Conservation (phyloP, 2,113 vertebrate genomes). For the Chroicocephalus ridibundus region DNA sequence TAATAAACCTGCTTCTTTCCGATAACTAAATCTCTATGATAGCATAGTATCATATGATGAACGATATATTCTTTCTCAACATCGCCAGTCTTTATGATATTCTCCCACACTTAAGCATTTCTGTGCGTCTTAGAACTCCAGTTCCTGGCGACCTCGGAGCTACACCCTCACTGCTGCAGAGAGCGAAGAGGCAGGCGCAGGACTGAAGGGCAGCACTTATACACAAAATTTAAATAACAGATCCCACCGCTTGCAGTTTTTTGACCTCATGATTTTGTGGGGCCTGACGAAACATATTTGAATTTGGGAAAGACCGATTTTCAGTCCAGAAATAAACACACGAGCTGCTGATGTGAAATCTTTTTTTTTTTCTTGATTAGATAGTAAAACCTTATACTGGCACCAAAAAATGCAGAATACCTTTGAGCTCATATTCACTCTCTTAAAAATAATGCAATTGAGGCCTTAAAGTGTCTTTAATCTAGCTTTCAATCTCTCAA, state of each 20-base stretch:
- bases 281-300: not conserved
- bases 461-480: not conserved
- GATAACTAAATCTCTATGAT: not conserved
- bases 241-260: not conserved
- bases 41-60: not conserved
- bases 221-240: not conserved
- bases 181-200: not conserved
- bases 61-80: not conserved
- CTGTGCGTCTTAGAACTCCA: not conserved
- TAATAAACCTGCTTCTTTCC: not conserved
- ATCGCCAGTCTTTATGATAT: not conserved
- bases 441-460: not conserved
- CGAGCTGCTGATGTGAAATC: not conserved
- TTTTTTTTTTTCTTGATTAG: not conserved
- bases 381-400: not conserved
- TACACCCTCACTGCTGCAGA: not conserved
- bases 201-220: not conserved
- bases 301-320: not conserved
- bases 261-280: not conserved
- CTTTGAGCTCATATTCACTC: not conserved
- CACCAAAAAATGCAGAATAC: not conserved
- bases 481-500: not conserved
- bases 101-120: not conserved
- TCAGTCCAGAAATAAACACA: not conserved
- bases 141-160: not conserved